Evolutionary conservation across 2,113 vertebrate genomes (phyloP).

Genomic region (Coregonus clupeaformis): DNA sequence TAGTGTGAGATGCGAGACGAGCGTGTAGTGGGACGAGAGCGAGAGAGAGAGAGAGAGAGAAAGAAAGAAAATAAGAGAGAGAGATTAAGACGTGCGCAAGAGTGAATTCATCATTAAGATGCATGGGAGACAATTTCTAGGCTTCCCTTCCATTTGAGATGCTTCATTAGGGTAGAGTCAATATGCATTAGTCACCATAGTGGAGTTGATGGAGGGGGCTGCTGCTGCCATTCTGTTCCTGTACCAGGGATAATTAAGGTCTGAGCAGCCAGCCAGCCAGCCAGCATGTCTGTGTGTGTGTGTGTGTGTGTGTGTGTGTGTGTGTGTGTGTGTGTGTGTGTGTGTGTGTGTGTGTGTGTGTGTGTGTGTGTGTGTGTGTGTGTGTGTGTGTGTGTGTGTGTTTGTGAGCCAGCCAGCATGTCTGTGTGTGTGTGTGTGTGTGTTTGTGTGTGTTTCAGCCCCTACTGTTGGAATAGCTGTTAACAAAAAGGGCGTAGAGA

Average conservation of each 20-base stretch:
- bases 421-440: not conserved
- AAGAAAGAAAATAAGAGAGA: no score
- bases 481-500: conserved; percentile 7
- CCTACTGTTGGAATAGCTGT: conserved; percentile 27
- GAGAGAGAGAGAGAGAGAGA: not conserved
- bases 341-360: no score
- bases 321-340: no score
- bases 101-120: conserved; percentile 62
- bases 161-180: conserved; percentile 69
- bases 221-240: not conserved
- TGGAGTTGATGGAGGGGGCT: not conserved
- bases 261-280: conserved; percentile 30
- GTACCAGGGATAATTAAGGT: conserved; percentile 54
- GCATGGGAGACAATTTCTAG: conserved; percentile 48
- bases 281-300: not conserved
- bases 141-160: conserved; percentile 51
- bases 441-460: not conserved
- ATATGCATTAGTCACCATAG: conserved; percentile 64
- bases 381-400: not conserved
- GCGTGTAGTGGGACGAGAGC: not conserved
- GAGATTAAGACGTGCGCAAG: conserved; percentile 15
- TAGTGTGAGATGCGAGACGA: conserved; percentile 3
- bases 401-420: conserved; percentile 22
- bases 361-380: no score
- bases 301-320: no score